Evolutionary conservation across 2,888 invertebrate species (phyloP).

Genomic region (Amiota communis): DNA sequence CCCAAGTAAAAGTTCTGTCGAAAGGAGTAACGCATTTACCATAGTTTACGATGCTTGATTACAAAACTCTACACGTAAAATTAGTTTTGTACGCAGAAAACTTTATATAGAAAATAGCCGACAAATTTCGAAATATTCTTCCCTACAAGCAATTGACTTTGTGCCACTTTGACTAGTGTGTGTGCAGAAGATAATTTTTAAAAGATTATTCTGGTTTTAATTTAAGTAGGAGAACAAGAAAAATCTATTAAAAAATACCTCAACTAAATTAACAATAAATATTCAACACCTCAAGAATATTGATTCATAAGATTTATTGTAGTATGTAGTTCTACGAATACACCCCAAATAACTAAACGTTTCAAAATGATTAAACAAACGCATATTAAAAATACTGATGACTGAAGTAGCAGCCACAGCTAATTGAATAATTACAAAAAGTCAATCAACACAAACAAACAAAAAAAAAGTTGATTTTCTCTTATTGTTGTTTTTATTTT

Average conservation of each 20-base stretch:
- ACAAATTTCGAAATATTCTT: background rate
- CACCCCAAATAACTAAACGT: no score
- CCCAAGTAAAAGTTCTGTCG: slow-evolving; percentile 4
- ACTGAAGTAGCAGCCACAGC: background rate
- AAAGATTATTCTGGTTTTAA: background rate
- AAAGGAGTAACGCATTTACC: slow-evolving; percentile 16
- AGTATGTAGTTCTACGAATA: no score
- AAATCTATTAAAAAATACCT: background rate
- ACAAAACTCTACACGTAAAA: slow-evolving; percentile 17
- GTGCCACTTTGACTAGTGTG: background rate
- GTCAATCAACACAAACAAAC: background rate
- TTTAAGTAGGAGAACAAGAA: no score
- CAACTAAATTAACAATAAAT: slow-evolving; percentile 17
- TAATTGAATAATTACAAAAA: slow-evolving; percentile 13
- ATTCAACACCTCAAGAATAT: background rate
- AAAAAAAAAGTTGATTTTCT: background rate
- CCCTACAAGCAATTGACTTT: background rate
- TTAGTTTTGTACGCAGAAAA: slow-evolving; percentile 7
- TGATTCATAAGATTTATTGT: no score
- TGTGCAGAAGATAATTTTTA: background rate
- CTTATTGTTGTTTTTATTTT: background rate
- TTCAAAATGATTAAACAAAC: background rate
- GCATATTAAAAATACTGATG: background rate
- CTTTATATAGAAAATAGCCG: background rate
- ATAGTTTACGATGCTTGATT: slow-evolving; percentile 22